These are phyloP conservation scores for Salvelinus alpinus DNA, from an alignment of 2,113 vertebrate species.

Conservation along the genomic window DNA sequence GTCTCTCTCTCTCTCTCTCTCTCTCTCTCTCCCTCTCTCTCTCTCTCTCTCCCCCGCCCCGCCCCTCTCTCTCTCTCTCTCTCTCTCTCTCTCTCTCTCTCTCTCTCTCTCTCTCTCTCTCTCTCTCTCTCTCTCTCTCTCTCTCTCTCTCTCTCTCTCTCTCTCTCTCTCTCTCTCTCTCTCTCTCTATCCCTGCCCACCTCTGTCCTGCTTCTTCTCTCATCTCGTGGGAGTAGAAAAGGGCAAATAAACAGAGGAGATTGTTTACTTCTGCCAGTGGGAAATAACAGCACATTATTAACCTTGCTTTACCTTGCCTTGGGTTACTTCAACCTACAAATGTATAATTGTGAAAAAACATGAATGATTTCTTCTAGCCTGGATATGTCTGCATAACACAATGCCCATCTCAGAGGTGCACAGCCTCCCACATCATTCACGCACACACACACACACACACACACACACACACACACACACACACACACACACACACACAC, in stretches of 20 bases:
- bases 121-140: neutral
- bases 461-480: constrained; percentile 28
- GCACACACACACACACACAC: constrained; percentile 20
- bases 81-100: constrained; percentile 40
- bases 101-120: too few species aligned
- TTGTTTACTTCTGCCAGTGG: constrained; percentile 71
- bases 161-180: constrained; percentile 42
- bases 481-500: too few species aligned
- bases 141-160: constrained; percentile 22
- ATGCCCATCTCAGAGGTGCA: constrained; percentile 54
- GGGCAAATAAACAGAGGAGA: constrained; percentile 74
- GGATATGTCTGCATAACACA: constrained; percentile 59
- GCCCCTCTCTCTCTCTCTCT: neutral
- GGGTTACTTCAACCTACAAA: constrained; percentile 68
- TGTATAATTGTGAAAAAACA: constrained; percentile 64
- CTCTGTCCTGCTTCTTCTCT: constrained; percentile 72
- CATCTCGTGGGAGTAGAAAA: constrained; percentile 65
- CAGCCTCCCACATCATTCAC: constrained; percentile 35
- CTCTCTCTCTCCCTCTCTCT: too few species aligned
- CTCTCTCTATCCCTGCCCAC: constrained; percentile 42
- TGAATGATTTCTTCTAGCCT: constrained; percentile 56
- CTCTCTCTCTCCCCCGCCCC: too few species aligned
- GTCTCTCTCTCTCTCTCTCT: too few species aligned
- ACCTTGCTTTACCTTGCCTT: constrained; percentile 74
- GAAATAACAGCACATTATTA: constrained; percentile 72